A percentile compares a stretch with the other conserved stretches of the same genome.
Conservation (phyloP, 2,797 vertebrate genomes). For the Enteromius thamalakanensis region DNA sequence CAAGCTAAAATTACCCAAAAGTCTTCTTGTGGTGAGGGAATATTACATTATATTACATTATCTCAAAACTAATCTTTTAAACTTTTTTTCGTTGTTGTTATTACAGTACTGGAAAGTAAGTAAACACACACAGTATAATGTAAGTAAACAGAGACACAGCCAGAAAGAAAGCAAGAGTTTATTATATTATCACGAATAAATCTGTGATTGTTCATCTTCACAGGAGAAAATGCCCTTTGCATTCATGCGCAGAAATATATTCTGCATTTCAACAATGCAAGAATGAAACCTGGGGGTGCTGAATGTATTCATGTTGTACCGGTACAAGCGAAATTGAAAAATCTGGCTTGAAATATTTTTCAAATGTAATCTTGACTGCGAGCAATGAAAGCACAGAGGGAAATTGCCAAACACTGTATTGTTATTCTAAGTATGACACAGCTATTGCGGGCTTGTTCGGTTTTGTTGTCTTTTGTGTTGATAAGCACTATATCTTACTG, state of each 20-base stretch:
- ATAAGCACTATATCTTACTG: slow-evolving; percentile 33
- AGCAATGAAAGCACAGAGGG: slow-evolving; percentile 33
- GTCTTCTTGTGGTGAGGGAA: neutral
- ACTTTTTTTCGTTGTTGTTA: neutral
- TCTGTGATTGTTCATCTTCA: neutral
- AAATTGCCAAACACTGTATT: slow-evolving; percentile 30
- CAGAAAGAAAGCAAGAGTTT: neutral
- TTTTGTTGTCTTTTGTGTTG: slow-evolving; percentile 31
- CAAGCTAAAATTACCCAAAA: neutral
- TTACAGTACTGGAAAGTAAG: neutral
- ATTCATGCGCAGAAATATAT: slow-evolving; percentile 23
- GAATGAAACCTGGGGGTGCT: slow-evolving; percentile 22
- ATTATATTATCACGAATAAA: slow-evolving; percentile 6
- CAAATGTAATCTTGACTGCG: slow-evolving; percentile 29
- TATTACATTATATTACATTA: neutral
- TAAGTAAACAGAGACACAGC: neutral
- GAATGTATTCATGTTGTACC: slow-evolving; percentile 30
- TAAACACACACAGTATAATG: neutral
- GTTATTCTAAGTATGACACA: slow-evolving; percentile 37
- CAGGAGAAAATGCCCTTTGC: slow-evolving; percentile 8
- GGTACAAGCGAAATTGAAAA: slow-evolving; percentile 26
- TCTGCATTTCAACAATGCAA: slow-evolving; percentile 17
- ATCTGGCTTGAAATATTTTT: slow-evolving; percentile 40
- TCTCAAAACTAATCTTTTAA: neutral
- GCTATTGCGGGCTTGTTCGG: slow-evolving; percentile 20